phyloP scores from a whole-genome alignment of 2,797 vertebrate species.

The Hydrocynus forskahlii region DNA sequence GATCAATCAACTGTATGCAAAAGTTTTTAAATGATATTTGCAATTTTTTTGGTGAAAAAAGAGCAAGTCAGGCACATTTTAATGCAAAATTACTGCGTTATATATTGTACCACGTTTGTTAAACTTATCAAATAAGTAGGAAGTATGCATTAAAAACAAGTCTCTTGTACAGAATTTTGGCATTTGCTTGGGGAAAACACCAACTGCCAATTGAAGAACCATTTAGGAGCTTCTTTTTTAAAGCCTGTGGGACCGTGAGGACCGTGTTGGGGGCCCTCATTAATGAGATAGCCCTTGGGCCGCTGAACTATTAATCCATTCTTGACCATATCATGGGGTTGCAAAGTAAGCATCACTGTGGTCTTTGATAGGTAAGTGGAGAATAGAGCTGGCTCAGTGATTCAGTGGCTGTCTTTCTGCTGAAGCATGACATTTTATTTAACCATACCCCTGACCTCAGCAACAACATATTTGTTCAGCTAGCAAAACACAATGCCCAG shows the following conservation, averaged over 20 bases:
- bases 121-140: too few relatives aligned
- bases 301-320: neutral
- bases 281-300: neutral
- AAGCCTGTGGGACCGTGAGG: neutral
- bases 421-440: conserved; percentile 7
- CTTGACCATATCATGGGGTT: neutral
- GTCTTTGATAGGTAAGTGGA: neutral
- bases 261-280: rapidly evolving
- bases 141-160: too few relatives aligned
- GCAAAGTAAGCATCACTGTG: neutral
- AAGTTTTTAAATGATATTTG: too few relatives aligned
- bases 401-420: conserved; percentile 19
- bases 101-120: too few relatives aligned
- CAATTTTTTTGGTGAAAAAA: too few relatives aligned
- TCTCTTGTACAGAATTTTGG: too few relatives aligned
- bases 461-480: conserved; percentile 15
- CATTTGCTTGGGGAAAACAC: too few relatives aligned
- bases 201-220: neutral
- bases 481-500: conserved; percentile 5
- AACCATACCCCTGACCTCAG: neutral
- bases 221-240: neutral
- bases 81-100: too few relatives aligned
- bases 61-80: too few relatives aligned
- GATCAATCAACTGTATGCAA: too few relatives aligned
- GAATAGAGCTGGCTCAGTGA: conserved; percentile 1